Conservation (phyloP, 2,888 invertebrate genomes). For the Ptychoptera contaminata region DNA sequence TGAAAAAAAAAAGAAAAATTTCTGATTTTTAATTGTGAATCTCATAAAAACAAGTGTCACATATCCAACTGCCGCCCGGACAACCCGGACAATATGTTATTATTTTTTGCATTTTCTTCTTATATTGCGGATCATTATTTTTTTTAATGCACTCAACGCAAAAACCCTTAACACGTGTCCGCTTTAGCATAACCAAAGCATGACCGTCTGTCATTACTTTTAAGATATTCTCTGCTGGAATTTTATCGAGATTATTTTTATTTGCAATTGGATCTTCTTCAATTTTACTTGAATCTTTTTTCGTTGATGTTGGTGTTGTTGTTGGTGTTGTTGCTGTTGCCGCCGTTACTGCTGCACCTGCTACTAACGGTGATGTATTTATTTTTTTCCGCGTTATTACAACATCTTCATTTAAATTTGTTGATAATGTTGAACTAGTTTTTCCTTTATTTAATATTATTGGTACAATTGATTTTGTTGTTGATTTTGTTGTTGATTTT, state of each 20-base stretch:
- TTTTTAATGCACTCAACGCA: conserved; percentile 27
- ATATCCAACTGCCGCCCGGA: conserved; percentile 28
- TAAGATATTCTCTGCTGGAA: conserved; percentile 8
- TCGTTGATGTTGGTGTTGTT: not conserved
- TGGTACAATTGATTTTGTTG: no score
- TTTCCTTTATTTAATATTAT: no score
- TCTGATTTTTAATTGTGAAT: conserved; percentile 9
- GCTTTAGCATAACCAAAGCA: conserved; percentile 20
- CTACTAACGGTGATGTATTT: no score
- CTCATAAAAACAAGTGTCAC: conserved; percentile 22
- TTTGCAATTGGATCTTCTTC: not conserved
- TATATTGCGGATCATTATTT: conserved; percentile 8
- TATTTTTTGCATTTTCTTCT: conserved; percentile 17
- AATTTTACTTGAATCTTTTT: not conserved
- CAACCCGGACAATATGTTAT: conserved; percentile 26
- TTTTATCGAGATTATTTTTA: conserved; percentile 1
- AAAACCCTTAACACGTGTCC: conserved; percentile 23
- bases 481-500: no score
- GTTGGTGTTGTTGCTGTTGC: not conserved
- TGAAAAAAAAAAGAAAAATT: not conserved
- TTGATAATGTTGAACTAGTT: no score
- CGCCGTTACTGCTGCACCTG: not conserved
- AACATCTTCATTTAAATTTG: conserved; percentile 10
- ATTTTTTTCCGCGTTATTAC: conserved; percentile 18
- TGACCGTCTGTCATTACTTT: conserved; percentile 15